Evolutionary conservation across 2,113 vertebrate species (phyloP).

Genomic region (Leptocoma aspasia): DNA sequence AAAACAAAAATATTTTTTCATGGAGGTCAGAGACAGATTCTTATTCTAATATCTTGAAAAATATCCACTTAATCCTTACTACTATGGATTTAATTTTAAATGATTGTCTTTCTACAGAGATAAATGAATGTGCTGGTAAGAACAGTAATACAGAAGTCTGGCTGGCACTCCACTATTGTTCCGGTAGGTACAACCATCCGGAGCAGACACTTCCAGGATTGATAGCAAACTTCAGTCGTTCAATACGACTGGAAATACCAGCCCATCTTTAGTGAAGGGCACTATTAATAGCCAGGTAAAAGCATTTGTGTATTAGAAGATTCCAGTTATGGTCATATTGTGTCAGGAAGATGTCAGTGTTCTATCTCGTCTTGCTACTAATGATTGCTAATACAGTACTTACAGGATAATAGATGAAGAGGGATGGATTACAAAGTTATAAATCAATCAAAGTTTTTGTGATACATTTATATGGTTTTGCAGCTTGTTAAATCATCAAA

Average conservation of each 20-base stretch:
- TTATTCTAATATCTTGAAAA: neutral
- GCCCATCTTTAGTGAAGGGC: slow-evolving; percentile 63
- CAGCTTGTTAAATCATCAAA: slow-evolving; percentile 74
- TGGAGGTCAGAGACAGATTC: neutral
- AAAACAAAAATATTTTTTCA: neutral
- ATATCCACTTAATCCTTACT: neutral
- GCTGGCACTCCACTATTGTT: slow-evolving; percentile 29
- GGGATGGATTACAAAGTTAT: slow-evolving; percentile 69
- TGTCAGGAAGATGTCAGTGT: slow-evolving; percentile 69
- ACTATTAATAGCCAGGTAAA: slow-evolving; percentile 78
- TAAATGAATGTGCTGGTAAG: slow-evolving; percentile 31
- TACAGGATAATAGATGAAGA: slow-evolving; percentile 73
- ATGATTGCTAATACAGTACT: slow-evolving; percentile 73
- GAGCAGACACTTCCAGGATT: slow-evolving; percentile 63
- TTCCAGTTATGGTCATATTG: slow-evolving; percentile 73
- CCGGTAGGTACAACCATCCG: slow-evolving; percentile 41
- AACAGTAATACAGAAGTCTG: slow-evolving; percentile 36
- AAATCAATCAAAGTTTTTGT: slow-evolving; percentile 77
- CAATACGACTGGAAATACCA: slow-evolving; percentile 36
- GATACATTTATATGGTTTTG: slow-evolving; percentile 70
- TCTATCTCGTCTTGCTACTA: slow-evolving; percentile 69
- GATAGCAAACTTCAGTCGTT: slow-evolving; percentile 66
- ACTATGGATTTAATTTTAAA: slow-evolving; percentile 18
- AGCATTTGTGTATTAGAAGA: slow-evolving; percentile 70
- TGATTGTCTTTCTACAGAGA: slow-evolving; percentile 1